Conservation (phyloP, 2,113 vertebrate species). For the Ammodytes marinus region DNA sequence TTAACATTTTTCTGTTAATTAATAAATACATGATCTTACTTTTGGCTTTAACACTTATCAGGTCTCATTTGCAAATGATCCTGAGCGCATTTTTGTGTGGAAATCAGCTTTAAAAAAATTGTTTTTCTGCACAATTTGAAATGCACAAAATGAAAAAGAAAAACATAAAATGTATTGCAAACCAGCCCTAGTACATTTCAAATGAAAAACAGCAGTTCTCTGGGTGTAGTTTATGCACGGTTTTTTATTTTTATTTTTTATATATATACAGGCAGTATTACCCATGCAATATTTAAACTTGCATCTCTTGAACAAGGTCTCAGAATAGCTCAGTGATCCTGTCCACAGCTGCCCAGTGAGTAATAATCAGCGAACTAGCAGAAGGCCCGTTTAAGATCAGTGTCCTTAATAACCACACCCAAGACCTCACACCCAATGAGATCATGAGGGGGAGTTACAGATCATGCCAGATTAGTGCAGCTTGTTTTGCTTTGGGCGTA, state of each 20-base stretch:
- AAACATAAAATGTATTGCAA: no score
- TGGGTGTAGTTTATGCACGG: background rate
- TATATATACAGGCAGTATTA: background rate
- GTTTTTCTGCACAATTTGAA: no score
- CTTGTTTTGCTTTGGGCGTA: slow-evolving; percentile 74
- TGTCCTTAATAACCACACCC: slow-evolving; percentile 84
- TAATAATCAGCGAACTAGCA: slow-evolving; percentile 78
- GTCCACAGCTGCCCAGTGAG: slow-evolving; percentile 66
- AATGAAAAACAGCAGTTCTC: background rate
- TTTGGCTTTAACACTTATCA: background rate
- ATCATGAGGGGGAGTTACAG: slow-evolving; percentile 75
- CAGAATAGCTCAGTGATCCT: slow-evolving; percentile 46
- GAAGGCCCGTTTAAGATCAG: slow-evolving; percentile 82
- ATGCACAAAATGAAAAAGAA: no score
- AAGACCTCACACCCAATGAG: slow-evolving; percentile 76
- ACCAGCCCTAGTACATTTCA: no score
- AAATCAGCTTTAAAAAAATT: background rate
- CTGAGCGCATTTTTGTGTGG: background rate
- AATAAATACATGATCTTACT: background rate
- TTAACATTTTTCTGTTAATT: background rate
- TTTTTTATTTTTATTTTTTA: background rate
- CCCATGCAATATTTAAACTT: slow-evolving; percentile 23
- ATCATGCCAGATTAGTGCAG: slow-evolving; percentile 79
- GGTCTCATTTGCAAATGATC: background rate
- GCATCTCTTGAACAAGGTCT: slow-evolving; percentile 38